Base-by-base conservation (phyloP, 1,140 invertebrate species). In the Schlechtendalia chinensis region DNA sequence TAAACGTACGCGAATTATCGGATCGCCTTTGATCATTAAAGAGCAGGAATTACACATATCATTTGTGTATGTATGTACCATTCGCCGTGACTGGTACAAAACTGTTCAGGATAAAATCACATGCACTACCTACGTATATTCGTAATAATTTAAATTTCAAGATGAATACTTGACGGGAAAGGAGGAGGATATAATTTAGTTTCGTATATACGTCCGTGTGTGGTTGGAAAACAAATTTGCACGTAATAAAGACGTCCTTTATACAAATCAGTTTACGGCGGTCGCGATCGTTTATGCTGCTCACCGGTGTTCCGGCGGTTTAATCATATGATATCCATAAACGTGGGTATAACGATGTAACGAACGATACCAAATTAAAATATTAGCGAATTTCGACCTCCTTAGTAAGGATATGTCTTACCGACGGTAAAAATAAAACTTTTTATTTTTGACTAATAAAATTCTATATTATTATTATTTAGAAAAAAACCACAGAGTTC, bases 181-280 rank as follows among this genome's bases (percentile, higher is more conserved):
- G 19, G 63, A 39, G 63, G 19, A 67, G 17, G n/a, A 39, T 4
- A 45, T 67, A 67, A 67, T 67, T 67, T 45, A 45, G 45, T 67
- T 67, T 45, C 65, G 22, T 67, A 67, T 19, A 67, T 67, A 67
- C 65, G 65, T 67, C n/a, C 22, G 32, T 22, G n/a, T 67, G 45
- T 47, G 14, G 11, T 45, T 67, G 32, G 65, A 19, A 47, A 1
- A 47, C 4, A 11, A 67, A 39, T 45, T 6, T 50, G 12, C 14
- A 50, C 47, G 14, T 50, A 50, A n/a, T 50, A 50, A 50, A 50
- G 32, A 8, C 3, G 32, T n/a, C n/a, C 32, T 22, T 3, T 32
- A 17, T 67, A 45, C 24, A 69, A 69, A 69, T 69, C 50, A 69
- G 45, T 69, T 69, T 24, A 14, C 39, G 32, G 16, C 22, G 67